A percentile compares a stretch with the other conserved stretches of the same genome.
phyloP scores from a whole-genome alignment of 2,888 invertebrate genomes.

The Andrena flavipes region DNA sequence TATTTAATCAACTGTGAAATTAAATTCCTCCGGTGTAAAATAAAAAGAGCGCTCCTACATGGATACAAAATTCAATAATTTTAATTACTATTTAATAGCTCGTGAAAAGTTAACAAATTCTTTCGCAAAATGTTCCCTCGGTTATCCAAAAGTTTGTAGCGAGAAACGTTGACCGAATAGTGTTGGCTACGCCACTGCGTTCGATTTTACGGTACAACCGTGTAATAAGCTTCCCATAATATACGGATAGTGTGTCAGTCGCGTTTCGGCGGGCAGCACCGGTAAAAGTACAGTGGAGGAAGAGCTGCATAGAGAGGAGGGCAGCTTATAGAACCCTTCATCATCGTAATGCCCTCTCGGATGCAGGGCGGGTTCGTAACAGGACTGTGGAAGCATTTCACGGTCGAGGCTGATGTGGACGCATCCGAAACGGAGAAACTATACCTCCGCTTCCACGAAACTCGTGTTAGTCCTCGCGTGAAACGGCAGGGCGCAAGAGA shows the following conservation, averaged over 20 bases:
- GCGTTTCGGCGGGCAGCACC: constrained; percentile 33
- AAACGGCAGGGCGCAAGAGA: constrained; percentile 63
- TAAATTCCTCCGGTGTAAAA: no score
- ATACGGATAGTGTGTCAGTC: constrained; percentile 21
- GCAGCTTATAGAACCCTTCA: constrained; percentile 84
- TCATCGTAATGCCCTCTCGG: constrained; percentile 82
- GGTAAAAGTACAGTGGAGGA: constrained; percentile 36
- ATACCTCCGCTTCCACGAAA: constrained; percentile 67
- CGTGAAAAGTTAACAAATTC: no score
- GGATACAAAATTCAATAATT: no score
- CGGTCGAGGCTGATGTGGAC: constrained; percentile 32
- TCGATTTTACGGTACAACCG: constrained; percentile 8
- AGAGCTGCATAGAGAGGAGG: constrained; percentile 44
- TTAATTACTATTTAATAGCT: no score
- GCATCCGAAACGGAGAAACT: constrained; percentile 77
- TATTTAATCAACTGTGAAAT: no score
- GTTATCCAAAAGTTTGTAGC: no score
- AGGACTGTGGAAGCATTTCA: constrained; percentile 48
- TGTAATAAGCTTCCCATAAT: constrained; percentile 8
- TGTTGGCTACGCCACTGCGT: constrained; percentile 44
- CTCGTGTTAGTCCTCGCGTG: constrained; percentile 61
- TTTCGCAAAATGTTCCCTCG: not conserved
- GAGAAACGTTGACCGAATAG: no score
- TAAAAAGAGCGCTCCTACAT: no score
- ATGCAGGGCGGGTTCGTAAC: constrained; percentile 78